Base-by-base conservation (phyloP, 2,888 invertebrate genomes). In the Trisateles emortualis region DNA sequence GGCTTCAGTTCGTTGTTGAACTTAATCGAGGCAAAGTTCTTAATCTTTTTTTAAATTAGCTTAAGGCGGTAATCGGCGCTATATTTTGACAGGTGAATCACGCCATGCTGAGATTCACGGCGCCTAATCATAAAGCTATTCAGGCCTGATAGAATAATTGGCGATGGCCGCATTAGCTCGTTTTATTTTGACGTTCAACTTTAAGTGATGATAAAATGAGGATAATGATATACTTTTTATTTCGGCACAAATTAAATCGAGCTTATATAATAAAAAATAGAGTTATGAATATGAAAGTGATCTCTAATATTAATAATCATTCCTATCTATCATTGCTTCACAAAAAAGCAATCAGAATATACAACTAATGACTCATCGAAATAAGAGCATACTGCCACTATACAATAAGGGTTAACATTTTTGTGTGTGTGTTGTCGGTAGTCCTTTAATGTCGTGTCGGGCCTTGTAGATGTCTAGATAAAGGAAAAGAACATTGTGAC, bases 391-490 rank as follows among this genome's bases (percentile, higher is more conserved):
- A 24, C 42, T 51, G 44, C 22, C 41, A 26, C 46, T 4, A 47
- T 30, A 81, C 78, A 79, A 79, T 78, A 67, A 68, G 68, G 49
- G 45, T 59, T 63, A 51, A 67, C 71, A 70, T 69, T 67, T 68
- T 65, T 64, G 64, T 76, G 33, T 16, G 33, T 33, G 33, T 74
- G 71, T 74, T 78, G 83, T 83, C 84, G 84, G 84, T 86, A 85
- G 84, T 82, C 79, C 72, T 82, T 84, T 83, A 80, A 73, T 71
- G 83, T 82, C 81, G 72, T 83, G 83, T 84, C 76, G 72, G 4
- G 68, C 74, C 80, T 68, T 86, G 85, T 86, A 86, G 86, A 88
- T 88, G 81, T 84, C 84, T 84, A 84, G 86, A 89, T 87, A 86
- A 85, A 77, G 68, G 56, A 64, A 72, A 73, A 74, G 65, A 74